These are phyloP conservation scores for Mus pahari DNA, from an alignment of 2,113 vertebrate genomes.

Conservation along the genomic window DNA sequence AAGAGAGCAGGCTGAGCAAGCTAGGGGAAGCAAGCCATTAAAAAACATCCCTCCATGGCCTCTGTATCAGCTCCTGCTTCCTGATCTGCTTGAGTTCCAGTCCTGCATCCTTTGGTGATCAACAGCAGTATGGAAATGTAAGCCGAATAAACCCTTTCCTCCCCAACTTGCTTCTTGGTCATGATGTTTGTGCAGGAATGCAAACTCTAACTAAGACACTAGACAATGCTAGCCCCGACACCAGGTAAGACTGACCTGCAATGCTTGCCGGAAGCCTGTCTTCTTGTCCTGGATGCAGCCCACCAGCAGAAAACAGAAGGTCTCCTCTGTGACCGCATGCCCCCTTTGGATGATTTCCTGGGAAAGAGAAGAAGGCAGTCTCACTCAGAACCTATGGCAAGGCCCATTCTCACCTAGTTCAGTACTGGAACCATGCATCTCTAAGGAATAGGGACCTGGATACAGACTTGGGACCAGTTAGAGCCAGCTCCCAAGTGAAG, in stretches of 20 bases:
- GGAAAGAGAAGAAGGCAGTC: slow-evolving; percentile 33
- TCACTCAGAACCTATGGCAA: neutral
- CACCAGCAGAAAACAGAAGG: slow-evolving; percentile 95
- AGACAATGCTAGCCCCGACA: neutral
- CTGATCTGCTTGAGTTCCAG: no score
- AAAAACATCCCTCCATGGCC: no score
- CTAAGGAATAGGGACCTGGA: neutral
- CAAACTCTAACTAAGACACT: no score
- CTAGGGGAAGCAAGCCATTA: no score
- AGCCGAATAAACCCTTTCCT: no score
- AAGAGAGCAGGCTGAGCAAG: no score
- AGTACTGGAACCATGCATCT: neutral
- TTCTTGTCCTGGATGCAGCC: slow-evolving; percentile 93
- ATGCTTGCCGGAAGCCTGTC: slow-evolving; percentile 90
- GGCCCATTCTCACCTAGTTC: neutral
- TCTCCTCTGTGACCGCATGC: slow-evolving; percentile 90
- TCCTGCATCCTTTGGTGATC: no score
- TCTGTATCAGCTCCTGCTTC: no score
- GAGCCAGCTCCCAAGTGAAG: neutral
- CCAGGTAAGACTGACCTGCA: slow-evolving; percentile 89
- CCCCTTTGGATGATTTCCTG: slow-evolving; percentile 94
- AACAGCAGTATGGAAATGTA: no score
- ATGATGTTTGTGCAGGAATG: no score
- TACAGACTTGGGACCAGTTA: fast-evolving
- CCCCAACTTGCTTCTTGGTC: no score